Percentiles rank a stretch among this genome's conserved stretches.
These are phyloP conservation scores for Aegypius monachus DNA, from an alignment of 2,113 vertebrate species.

Conservation along the genomic window DNA sequence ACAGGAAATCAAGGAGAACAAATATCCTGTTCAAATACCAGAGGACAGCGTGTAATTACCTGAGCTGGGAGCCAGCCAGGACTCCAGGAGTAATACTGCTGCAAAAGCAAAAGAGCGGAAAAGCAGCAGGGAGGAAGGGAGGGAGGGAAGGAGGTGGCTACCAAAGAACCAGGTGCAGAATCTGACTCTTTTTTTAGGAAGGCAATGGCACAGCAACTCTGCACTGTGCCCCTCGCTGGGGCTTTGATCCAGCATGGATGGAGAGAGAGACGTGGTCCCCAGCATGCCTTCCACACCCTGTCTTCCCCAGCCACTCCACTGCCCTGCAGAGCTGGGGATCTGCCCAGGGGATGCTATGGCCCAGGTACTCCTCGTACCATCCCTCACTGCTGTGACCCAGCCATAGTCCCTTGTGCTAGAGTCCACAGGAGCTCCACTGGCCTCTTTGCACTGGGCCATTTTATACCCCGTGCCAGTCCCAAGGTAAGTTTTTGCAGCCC, in stretches of 20 bases:
- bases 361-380: fast-evolving
- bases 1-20: slow-evolving; percentile 15
- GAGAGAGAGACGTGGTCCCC: background rate
- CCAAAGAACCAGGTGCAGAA: background rate
- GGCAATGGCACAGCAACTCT: background rate
- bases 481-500: background rate
- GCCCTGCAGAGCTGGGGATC: background rate
- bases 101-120: background rate
- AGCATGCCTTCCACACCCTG: background rate
- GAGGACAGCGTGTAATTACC: slow-evolving; percentile 34
- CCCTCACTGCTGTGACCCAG: background rate
- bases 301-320: background rate
- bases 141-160: background rate
- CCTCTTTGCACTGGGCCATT: too few species aligned
- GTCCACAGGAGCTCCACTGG: background rate
- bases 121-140: background rate
- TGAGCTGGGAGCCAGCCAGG: slow-evolving; percentile 53
- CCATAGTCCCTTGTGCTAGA: background rate
- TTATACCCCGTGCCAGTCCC: background rate
- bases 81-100: background rate
- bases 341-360: background rate
- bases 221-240: fast-evolving
- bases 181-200: background rate
- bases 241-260: background rate
- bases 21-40: slow-evolving; percentile 13